phyloP scores from a whole-genome alignment of 64 coral and sea anemone species.

The Hydrozoanthus tunicans region DNA sequence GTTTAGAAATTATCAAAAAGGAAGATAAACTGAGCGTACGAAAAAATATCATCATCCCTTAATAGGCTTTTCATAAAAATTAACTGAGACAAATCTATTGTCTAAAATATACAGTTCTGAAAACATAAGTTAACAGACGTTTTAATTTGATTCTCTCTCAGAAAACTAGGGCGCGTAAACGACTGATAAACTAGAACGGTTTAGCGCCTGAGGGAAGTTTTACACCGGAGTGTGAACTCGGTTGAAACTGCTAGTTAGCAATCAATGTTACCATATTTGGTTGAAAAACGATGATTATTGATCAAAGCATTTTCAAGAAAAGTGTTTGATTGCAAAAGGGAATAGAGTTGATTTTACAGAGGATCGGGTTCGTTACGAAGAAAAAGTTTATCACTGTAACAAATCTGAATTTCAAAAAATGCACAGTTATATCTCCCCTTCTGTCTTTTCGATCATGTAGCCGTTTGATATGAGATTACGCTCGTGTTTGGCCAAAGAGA shows the following conservation, averaged over 20 bases:
- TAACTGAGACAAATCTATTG: too few relatives aligned
- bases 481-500: not conserved
- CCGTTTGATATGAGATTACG: too few relatives aligned
- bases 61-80: too few relatives aligned
- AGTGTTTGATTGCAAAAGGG: slow-evolving; percentile 1
- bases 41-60: too few relatives aligned
- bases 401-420: not conserved
- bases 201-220: not conserved
- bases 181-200: not conserved
- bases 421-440: too few relatives aligned
- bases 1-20: too few relatives aligned
- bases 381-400: not conserved
- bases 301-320: not conserved
- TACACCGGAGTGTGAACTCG: not conserved
- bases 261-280: not conserved
- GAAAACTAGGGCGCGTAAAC: too few relatives aligned
- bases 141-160: too few relatives aligned
- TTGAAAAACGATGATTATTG: not conserved
- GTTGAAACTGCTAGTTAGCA: not conserved
- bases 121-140: too few relatives aligned
- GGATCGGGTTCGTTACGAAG: not conserved
- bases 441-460: too few relatives aligned
- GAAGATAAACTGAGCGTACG: too few relatives aligned
- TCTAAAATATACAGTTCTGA: too few relatives aligned
- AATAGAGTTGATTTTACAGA: not conserved